phyloP scores from a whole-genome alignment of 2,797 vertebrate species.

The Anguilla anguilla region DNA sequence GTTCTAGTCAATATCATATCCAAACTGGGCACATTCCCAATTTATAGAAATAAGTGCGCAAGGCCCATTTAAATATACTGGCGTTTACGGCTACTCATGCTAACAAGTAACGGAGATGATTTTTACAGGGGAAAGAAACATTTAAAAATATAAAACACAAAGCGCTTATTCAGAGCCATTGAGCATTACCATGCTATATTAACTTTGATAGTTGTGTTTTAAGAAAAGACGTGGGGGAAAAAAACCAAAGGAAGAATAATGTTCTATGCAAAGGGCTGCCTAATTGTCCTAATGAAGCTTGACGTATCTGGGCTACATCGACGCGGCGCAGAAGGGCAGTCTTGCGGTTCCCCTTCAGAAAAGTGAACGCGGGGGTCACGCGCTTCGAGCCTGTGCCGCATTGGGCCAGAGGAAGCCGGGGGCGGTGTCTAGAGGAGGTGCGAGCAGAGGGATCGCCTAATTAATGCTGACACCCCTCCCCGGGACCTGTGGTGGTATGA shows the following conservation, averaged over 20 bases:
- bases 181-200: slow-evolving; percentile 3
- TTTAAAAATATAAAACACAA: not conserved
- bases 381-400: slow-evolving; percentile 20
- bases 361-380: slow-evolving; percentile 39
- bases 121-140: not conserved
- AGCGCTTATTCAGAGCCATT: not conserved
- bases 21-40: too few relatives aligned
- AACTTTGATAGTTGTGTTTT: not conserved
- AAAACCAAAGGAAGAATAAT: slow-evolving; percentile 11
- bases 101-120: not conserved
- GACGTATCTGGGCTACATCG: slow-evolving; percentile 71
- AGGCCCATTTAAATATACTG: slow-evolving; percentile 1
- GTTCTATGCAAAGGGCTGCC: slow-evolving; percentile 41
- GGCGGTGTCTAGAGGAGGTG: slow-evolving; percentile 10
- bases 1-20: too few relatives aligned
- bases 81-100: not conserved
- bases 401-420: slow-evolving; percentile 23
- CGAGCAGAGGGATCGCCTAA: slow-evolving; percentile 33
- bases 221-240: too few relatives aligned
- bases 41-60: not conserved
- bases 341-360: slow-evolving; percentile 26
- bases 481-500: slow-evolving; percentile 44
- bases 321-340: slow-evolving; percentile 48
- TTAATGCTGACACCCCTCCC: slow-evolving; percentile 54
- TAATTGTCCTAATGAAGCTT: slow-evolving; percentile 63